Evolutionary conservation across 2,797 vertebrate species (phyloP).

Genomic region (Hydrophis major): DNA sequence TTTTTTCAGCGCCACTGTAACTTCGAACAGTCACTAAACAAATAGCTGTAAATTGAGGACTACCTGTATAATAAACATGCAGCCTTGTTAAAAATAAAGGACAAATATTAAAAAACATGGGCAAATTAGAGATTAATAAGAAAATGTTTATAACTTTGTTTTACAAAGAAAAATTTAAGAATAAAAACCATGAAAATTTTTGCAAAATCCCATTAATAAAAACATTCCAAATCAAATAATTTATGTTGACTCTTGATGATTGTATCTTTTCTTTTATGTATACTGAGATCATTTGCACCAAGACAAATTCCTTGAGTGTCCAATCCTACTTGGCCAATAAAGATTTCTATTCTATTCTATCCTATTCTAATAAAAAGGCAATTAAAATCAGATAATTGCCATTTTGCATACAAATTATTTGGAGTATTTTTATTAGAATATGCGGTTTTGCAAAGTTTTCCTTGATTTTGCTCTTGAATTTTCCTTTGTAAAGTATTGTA

Average conservation of each 20-base stretch:
- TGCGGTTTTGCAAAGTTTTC: too few relatives aligned
- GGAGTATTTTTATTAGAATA: too few relatives aligned
- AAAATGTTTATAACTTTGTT: neutral
- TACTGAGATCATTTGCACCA: too few relatives aligned
- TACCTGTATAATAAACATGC: neutral
- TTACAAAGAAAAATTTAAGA: neutral
- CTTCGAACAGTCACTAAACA: neutral
- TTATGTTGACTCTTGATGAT: neutral
- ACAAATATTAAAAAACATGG: neutral
- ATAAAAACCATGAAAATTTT: neutral
- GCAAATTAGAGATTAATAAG: neutral
- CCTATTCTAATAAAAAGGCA: neutral
- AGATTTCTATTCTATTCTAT: too few relatives aligned
- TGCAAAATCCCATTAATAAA: neutral
- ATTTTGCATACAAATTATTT: too few relatives aligned
- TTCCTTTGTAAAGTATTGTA: neutral
- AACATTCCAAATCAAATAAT: neutral
- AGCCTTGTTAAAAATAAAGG: neutral
- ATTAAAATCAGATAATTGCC: neutral
- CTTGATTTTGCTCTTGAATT: too few relatives aligned
- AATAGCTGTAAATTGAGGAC: neutral
- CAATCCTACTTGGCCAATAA: too few relatives aligned
- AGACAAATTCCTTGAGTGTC: too few relatives aligned
- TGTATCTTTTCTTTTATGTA: too few relatives aligned
- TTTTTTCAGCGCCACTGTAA: neutral